Evolutionary conservation across 2,797 vertebrate genomes (phyloP).

Genomic region (Rhinoraja longicauda): DNA sequence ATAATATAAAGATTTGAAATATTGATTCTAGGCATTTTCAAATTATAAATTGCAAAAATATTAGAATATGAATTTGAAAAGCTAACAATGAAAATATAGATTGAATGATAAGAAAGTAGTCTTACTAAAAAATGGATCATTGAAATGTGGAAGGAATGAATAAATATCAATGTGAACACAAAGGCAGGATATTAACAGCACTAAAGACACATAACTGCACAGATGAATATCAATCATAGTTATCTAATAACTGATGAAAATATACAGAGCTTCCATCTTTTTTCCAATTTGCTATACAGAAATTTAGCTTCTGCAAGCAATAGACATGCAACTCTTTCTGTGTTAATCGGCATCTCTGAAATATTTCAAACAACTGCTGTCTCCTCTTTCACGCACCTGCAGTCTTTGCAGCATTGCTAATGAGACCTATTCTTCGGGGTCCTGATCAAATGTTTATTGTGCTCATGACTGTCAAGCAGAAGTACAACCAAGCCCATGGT

Average conservation of each 20-base stretch:
- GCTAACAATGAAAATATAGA: background rate
- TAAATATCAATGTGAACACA: background rate
- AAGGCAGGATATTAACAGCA: background rate
- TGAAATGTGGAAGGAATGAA: no score
- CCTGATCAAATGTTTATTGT: background rate
- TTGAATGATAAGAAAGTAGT: background rate
- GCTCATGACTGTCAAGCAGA: background rate
- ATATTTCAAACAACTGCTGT: background rate
- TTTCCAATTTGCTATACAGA: background rate
- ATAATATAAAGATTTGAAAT: background rate
- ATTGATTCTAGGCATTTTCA: background rate
- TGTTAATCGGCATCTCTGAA: background rate
- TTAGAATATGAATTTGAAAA: background rate
- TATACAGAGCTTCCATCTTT: background rate
- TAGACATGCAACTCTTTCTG: background rate
- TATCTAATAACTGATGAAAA: background rate
- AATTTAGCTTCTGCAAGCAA: background rate
- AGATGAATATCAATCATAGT: background rate
- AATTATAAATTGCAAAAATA: background rate
- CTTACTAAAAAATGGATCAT: background rate
- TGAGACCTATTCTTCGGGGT: background rate
- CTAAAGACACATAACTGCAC: background rate
- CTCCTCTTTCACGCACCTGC: background rate
- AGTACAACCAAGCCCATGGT: constrained; percentile 6
- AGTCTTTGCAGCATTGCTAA: background rate